Percentiles rank a stretch among this genome's conserved stretches.
phyloP scores from a whole-genome alignment of 2,797 vertebrate genomes.

The Ara ararauna region DNA sequence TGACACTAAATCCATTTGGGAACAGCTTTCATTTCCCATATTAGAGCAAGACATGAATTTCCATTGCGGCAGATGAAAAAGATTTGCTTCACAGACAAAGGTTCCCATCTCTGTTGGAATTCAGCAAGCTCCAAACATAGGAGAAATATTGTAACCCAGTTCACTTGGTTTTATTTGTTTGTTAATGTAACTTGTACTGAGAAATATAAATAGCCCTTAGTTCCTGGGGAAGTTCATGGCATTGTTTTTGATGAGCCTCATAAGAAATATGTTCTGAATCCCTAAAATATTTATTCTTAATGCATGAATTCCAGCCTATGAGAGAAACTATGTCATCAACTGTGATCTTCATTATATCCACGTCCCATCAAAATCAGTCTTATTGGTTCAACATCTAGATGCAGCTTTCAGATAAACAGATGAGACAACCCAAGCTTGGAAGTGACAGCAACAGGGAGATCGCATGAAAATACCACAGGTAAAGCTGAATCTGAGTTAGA shows the following conservation, averaged over 20 bases:
- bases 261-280: constrained; percentile 18
- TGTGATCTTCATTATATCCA: not conserved
- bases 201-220: constrained; percentile 42
- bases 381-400: not conserved
- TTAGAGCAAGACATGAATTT: constrained; percentile 1
- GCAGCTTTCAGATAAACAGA: not conserved
- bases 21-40: not conserved
- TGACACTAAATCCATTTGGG: not conserved
- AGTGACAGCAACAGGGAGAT: not conserved
- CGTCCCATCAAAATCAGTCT: not conserved
- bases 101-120: constrained; percentile 18
- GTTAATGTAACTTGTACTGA: constrained; percentile 13
- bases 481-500: not conserved
- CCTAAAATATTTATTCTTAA: not conserved
- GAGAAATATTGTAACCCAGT: not conserved
- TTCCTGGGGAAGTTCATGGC: constrained; percentile 15
- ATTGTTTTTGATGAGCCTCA: constrained; percentile 20
- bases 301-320: not conserved
- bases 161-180: constrained; percentile 44
- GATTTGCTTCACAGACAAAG: not conserved
- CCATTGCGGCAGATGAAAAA: not conserved
- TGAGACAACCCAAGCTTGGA: not conserved
- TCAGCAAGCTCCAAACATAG: not conserved
- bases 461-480: accelerated
- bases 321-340: not conserved